Evolutionary conservation across 1,140 invertebrate genomes (phyloP), one percentile per base, ranked within the genome.

Genomic region (Paralvinella palmiformis): DNA sequence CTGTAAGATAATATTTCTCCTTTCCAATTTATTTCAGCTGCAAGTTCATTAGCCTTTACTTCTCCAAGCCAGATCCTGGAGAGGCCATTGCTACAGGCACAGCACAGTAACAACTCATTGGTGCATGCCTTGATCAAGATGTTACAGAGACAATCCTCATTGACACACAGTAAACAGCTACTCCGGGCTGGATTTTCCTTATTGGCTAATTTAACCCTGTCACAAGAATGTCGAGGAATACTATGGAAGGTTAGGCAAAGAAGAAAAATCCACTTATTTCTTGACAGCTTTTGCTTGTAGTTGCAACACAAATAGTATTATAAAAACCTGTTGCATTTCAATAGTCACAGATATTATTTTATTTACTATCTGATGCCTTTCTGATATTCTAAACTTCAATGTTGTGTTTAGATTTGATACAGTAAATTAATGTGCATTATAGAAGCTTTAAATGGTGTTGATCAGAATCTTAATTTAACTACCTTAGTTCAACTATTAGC

Each of bases 171-270:
- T 32, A 57, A n/a, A n/a, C n/a, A n/a, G n/a, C 7, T 57, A 32
- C 27, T 57, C 20, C 55, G 55, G 29, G 10, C 27, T 7, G 55
- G 29, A 2, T 79, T 74, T 59, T 55, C 65, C 33, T 37, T 79
- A 6, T 57, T 78, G 5, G 63, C 75, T 3, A 76, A 68, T 29
- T 61, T 79, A 7, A 67, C 68, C 6, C 53, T 77, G 59, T 73
- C 73, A 17, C 58, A 73, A 13, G 77, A 79, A 52, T 77, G 77
- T 59, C 68, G 75, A 29, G 74, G 71, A 36, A 72, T 79, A 24
- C 67, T 79, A n/a, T 77, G 72, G 69, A 79, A 79, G 72, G 77
- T 79, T 44, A 41, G 66, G 32, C 5, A 35, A 13, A 48, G 48
- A 29, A 29, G 31, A 52, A 52, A 50, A n/a, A 22, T 5, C 45